Evolutionary conservation across 2,113 vertebrate species (phyloP).

Genomic region (Morone chrysops): DNA sequence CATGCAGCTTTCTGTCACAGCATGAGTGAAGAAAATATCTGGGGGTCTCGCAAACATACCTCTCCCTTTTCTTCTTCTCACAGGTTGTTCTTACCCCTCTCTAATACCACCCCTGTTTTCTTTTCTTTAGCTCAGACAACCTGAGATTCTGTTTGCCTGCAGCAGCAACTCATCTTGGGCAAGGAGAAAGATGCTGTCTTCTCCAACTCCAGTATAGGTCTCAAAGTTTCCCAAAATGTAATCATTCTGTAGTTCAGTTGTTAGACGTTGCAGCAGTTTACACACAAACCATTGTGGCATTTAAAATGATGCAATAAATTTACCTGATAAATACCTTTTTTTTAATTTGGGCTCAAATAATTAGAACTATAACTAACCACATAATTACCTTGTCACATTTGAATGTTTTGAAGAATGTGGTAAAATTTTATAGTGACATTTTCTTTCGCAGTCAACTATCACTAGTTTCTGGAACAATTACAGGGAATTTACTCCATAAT

Average conservation of each 20-base stretch:
- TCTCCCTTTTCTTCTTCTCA: not conserved
- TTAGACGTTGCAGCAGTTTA: not conserved
- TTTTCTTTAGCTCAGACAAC: not conserved
- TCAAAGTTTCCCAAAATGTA: not conserved
- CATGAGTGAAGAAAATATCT: conserved; percentile 45
- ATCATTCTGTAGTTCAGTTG: not conserved
- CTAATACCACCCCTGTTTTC: not conserved
- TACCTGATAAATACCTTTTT: too few species aligned
- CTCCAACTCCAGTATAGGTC: not conserved
- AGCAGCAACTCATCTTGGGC: not conserved
- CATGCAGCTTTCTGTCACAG: conserved; percentile 57
- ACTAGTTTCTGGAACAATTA: not conserved
- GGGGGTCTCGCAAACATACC: conserved; percentile 19
- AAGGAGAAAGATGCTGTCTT: not conserved
- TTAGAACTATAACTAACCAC: not conserved
- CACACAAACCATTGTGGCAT: not conserved
- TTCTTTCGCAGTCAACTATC: not conserved
- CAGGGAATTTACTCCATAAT: not conserved
- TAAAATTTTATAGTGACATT: not conserved
- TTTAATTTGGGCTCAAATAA: not conserved
- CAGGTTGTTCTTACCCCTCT: not conserved
- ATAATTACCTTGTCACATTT: not conserved
- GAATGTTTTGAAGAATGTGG: not conserved
- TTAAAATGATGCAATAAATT: not conserved
- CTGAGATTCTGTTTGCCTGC: conserved; percentile 14